Evolutionary conservation across 2,113 vertebrate genomes (phyloP), one percentile per base, ranked within the genome.

Genomic region (Ctenomys sociabilis): DNA sequence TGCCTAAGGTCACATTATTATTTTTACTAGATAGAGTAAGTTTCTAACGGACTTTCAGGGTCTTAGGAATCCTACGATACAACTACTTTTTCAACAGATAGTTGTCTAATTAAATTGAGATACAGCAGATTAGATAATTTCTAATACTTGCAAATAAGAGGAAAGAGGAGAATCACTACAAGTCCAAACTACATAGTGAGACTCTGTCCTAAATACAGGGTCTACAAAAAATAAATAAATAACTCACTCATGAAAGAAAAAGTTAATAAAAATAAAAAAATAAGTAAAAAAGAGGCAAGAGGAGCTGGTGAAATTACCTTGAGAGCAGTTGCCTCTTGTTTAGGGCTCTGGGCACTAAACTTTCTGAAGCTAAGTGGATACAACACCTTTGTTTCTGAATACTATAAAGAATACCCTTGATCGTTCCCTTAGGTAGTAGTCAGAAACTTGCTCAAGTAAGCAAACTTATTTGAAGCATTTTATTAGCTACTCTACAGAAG

Each of bases 201-300:
- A 49, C 49, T 11, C 49, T 49, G 49, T 49, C 49, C 49, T 49
- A 49, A 49, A 49, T 49, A 49, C 49, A 49, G 49, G n/a, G n/a
- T n/a, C n/a, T n/a, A n/a, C n/a, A 49, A 49, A 49, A 49, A 49
- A 49, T 1, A 49, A 49, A 49, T 1, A 49, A 49, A n/a, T n/a
- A n/a, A n/a, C n/a, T n/a, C n/a, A n/a, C n/a, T n/a, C n/a, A n/a
- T n/a, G n/a, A n/a, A n/a, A n/a, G n/a, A n/a, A n/a, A n/a, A n/a
- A n/a, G n/a, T n/a, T n/a, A n/a, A n/a, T n/a, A n/a, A n/a, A n/a
- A n/a, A n/a, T n/a, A n/a, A n/a, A n/a, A n/a, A n/a, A n/a, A n/a
- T n/a, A n/a, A n/a, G n/a, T n/a, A 91, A 96, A 68, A 6, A 92
- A 45, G 35, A 95, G 24, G n/a, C 40, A 32, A 95, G n/a, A 92